phyloP scores from a whole-genome alignment of 2,113 vertebrate genomes.

The Tyto alba region DNA sequence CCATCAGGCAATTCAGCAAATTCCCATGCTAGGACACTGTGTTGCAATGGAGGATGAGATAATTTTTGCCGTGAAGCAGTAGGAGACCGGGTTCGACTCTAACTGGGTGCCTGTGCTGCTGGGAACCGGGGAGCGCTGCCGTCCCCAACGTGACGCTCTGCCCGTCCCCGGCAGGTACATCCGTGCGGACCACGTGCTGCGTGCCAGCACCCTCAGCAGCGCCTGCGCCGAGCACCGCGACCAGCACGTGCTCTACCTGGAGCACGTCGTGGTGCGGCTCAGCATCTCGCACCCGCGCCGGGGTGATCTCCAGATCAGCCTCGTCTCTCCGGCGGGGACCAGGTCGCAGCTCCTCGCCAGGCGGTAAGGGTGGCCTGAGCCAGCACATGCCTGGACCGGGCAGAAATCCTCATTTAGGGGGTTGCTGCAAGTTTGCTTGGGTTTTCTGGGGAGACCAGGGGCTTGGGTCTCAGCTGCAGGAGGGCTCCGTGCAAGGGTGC shows the following conservation, averaged over 20 bases:
- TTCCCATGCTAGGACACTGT: neutral
- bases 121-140: neutral
- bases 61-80: neutral
- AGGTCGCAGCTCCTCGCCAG: slow-evolving; percentile 85
- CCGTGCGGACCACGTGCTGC: slow-evolving; percentile 76
- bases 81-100: neutral
- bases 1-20: slow-evolving; percentile 6
- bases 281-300: slow-evolving; percentile 83
- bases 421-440: neutral
- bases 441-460: neutral
- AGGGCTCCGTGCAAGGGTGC: neutral
- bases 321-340: slow-evolving; percentile 85
- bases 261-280: slow-evolving; percentile 84
- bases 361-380: slow-evolving; percentile 67
- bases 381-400: rapidly evolving
- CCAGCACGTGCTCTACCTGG: slow-evolving; percentile 80
- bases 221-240: slow-evolving; percentile 78
- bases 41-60: neutral
- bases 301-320: slow-evolving; percentile 88
- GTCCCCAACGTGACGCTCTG: rapidly evolving
- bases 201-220: slow-evolving; percentile 69
- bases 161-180: slow-evolving; percentile 75
- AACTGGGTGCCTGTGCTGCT: rapidly evolving
- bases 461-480: neutral
- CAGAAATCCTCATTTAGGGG: neutral